These are phyloP conservation scores for Apantesis nais DNA, from an alignment of 2,888 invertebrate genomes.

Conservation along the genomic window DNA sequence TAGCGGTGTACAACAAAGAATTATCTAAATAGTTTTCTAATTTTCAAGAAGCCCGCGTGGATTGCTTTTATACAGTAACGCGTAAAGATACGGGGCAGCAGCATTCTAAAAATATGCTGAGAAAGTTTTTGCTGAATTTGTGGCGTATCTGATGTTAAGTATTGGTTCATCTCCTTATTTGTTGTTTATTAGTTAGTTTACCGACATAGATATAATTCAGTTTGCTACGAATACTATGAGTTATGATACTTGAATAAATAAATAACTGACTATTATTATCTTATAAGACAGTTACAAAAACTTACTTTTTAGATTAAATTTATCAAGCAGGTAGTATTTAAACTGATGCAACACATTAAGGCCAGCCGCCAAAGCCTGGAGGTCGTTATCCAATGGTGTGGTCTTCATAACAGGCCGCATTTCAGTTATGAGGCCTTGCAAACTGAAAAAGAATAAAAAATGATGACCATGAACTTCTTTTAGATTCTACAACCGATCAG, in stretches of 20 bases:
- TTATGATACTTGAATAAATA: no score
- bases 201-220: no score
- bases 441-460: constrained; percentile 52
- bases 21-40: no score
- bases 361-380: constrained; percentile 68
- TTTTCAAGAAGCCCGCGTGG: not conserved
- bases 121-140: no score
- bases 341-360: constrained; percentile 74
- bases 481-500: not conserved
- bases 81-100: no score
- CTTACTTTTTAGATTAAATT: constrained; percentile 79
- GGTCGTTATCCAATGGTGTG: constrained; percentile 66
- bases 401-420: constrained; percentile 72
- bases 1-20: no score
- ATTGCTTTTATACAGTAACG: no score
- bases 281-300: not conserved
- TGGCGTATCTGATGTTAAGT: no score
- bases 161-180: no score
- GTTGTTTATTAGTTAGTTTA: no score
- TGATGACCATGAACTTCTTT: not conserved
- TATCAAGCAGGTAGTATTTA: constrained; percentile 72
- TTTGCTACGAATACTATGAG: no score
- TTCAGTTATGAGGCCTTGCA: constrained; percentile 76
- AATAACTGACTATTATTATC: not conserved
- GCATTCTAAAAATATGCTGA: no score